Evolutionary conservation across 1,140 invertebrate species (phyloP), one percentile per base, ranked within the genome.

Genomic region (Pinna nobilis): DNA sequence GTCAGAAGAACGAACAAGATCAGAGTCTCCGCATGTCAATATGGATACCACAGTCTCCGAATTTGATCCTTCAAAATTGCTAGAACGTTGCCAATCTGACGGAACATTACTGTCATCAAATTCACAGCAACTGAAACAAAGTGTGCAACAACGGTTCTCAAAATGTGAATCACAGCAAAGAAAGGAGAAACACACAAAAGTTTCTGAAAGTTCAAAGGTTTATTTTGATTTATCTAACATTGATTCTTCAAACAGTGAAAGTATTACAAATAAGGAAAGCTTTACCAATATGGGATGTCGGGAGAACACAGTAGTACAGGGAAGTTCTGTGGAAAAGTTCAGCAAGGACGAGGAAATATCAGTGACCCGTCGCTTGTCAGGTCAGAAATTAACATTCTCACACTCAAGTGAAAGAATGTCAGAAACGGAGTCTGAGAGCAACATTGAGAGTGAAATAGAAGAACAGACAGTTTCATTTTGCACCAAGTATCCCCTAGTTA

Each of bases 11-110:
- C 30, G 55, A 59, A 7, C 59, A 23, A 51, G 49, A 53, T 32
- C 44, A 30, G 60, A 60, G 39, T 28, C 69, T 28, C 49, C 49
- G 33, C 35, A 57, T 9, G 44, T 44, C 15, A 61, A 32, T 6
- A 50, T 35, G 50, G 67, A 41, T 63, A 30, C 44, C 35, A 71
- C 47, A 64, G 49, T 49, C n/a, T 39, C 55, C 20, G 47, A 72
- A 59, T 44, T 71, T 70, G 82, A 85, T 55, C 76, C 78, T 2
- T 76, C 77, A 63, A 79, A 74, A 44, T 35, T 72, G 11, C 59
- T 85, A 49, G 81, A 85, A 53, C 71, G 80, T 28, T 85, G 81
- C 7, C 81, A 83, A 60, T 85, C 83, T 11, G 83, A 83, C 1
- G 72, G 73, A 5, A 60, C 81, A n/a, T 66, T 83, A 2, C 57